Evolutionary conservation across 2,888 invertebrate genomes (phyloP).

Genomic region (Temnothorax ravouxi): DNA sequence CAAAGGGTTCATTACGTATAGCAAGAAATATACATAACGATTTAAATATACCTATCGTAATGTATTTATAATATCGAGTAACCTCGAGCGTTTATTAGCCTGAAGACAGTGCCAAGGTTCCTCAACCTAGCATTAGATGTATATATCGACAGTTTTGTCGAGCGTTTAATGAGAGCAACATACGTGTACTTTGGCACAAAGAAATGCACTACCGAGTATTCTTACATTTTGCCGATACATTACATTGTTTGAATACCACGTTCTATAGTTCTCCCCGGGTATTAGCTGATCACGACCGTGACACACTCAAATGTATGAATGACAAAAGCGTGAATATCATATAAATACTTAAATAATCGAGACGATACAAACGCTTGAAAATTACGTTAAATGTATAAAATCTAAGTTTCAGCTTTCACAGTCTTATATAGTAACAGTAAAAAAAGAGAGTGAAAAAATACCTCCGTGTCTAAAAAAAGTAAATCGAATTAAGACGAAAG

Average conservation of each 20-base stretch:
- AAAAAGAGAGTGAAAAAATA: conserved; percentile 55
- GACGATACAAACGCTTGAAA: conserved; percentile 34
- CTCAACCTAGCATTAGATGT: conserved; percentile 11
- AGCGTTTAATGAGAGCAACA: conserved; percentile 43
- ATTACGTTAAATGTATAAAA: conserved; percentile 49
- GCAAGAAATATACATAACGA: conserved; percentile 4
- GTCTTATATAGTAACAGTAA: conserved; percentile 57
- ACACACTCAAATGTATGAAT: neutral
- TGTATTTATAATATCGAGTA: conserved; percentile 37
- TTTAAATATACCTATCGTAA: conserved; percentile 15
- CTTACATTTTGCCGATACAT: conserved; percentile 21
- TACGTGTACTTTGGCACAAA: conserved; percentile 57
- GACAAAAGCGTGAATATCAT: conserved; percentile 34
- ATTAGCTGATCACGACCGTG: neutral
- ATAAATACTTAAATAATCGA: conserved; percentile 59
- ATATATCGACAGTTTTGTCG: conserved; percentile 32
- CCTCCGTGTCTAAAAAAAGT: conserved; percentile 1
- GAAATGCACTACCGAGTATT: conserved; percentile 62
- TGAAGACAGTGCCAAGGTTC: conserved; percentile 28
- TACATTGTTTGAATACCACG: conserved; percentile 42
- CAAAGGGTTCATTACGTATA: conserved; percentile 23
- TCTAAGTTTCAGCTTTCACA: conserved; percentile 26
- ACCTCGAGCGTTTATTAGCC: conserved; percentile 20
- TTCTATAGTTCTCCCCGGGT: neutral
- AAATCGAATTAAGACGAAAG: conserved; percentile 21